phyloP scores from a whole-genome alignment of 1,140 invertebrate genomes.

The Paraescarpia echinospica region DNA sequence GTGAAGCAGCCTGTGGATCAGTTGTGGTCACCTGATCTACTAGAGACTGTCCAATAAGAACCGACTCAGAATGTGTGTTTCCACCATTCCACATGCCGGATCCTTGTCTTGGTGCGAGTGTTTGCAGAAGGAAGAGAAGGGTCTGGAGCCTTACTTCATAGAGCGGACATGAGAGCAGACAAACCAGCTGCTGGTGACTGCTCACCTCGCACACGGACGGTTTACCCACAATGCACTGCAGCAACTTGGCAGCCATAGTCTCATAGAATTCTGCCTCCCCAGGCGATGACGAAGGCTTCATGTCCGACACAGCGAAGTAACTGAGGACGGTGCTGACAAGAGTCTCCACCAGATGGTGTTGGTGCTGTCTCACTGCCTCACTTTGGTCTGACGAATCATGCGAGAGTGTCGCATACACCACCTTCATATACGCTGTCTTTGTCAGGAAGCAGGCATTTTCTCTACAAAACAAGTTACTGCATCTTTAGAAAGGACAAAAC shows the following conservation, averaged over 20 bases:
- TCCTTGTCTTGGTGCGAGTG: not conserved
- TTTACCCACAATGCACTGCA: not conserved
- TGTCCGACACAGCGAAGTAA: not conserved
- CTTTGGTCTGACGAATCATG: not conserved
- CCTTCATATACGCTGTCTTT: constrained; percentile 29
- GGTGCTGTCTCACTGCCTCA: not conserved
- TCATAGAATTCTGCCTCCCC: constrained; percentile 23
- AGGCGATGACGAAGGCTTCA: constrained; percentile 15
- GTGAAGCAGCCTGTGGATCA: not conserved
- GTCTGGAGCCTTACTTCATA: constrained; percentile 10
- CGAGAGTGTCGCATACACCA: constrained; percentile 10
- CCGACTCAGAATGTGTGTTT: not conserved
- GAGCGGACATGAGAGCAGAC: not conserved
- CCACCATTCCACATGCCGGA: not conserved
- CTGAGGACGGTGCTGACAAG: not conserved
- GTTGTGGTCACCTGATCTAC: not conserved
- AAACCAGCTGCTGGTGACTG: not conserved
- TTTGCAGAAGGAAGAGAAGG: not conserved
- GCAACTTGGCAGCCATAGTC: constrained; percentile 18
- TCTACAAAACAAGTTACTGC: constrained; percentile 24
- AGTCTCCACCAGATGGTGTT: not conserved
- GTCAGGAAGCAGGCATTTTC: not conserved
- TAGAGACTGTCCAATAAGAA: not conserved
- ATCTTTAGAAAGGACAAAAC: constrained; percentile 21
- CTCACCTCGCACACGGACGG: not conserved